Evolutionary conservation across 2,888 invertebrate genomes (phyloP), one percentile per base, ranked within the genome.

Genomic region (Phasia obesa): DNA sequence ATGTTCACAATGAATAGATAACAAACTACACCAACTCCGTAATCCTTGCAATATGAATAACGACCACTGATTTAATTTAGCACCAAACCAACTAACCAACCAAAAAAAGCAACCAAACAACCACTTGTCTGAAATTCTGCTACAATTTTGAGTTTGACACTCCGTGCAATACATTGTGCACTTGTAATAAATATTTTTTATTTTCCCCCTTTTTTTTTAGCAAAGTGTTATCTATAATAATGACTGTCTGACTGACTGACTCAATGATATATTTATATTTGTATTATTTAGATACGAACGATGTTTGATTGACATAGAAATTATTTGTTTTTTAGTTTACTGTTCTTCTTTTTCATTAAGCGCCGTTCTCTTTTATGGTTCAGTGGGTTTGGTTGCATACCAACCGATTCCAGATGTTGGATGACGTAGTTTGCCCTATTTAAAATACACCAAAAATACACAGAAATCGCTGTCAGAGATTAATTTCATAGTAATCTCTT

Each of bases 221-320:
- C 25, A 44, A 47, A 19, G 49, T 44, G 65, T 25, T 19, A 53
- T 73, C n/a, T 21, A 76, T 65, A 71, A 65, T 76, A 65, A 11
- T 35, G 35, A 35, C 35, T 70, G 35, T 11, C 35, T 70, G 65
- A 65, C 47, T 57, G 76, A 21, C 42, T 57, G 23, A 67, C 38
- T 42, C 19, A 49, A 38, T 42, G 21, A 27, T 25, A 47, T 35
- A 11, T 21, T 35, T 47, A 17, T 44, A 65, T 60, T 42, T 64
- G 49, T 53, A 23, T 55, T 38, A 21, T 70, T 60, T 17, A 38
- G 49, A 55, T 74, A 55, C 53, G 65, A 69, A 59, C 70, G 51
- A 51, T 82, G 74, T 82, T 82, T 82, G 73, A 82, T 78, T 78
- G 74, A 74, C 78, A 74, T 78, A 70, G 57, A 82, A 77, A 78